A percentile compares a stretch with the other conserved stretches of the same genome.
Conservation (phyloP, 2,797 vertebrate species). For the Amblyraja radiata region DNA sequence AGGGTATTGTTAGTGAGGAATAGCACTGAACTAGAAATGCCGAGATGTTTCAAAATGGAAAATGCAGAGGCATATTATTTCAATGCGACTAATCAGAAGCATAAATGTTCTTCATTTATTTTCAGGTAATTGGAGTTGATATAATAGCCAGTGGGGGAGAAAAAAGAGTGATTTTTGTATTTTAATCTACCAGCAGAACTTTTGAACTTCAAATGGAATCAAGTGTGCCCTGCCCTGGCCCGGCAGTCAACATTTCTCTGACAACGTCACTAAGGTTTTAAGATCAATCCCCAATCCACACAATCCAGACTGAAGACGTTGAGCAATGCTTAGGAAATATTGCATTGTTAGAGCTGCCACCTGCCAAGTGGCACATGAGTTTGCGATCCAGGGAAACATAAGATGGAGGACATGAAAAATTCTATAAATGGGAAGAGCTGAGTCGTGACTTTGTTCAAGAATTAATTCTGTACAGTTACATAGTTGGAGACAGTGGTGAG, state of each 20-base stretch:
- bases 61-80: neutral
- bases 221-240: neutral
- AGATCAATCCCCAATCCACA: too few species aligned
- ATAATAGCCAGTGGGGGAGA: neutral
- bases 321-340: neutral
- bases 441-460: too few species aligned
- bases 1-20: neutral
- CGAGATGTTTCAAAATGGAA: neutral
- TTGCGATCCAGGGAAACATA: neutral
- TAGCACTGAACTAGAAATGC: neutral
- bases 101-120: neutral
- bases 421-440: too few species aligned
- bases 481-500: neutral
- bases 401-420: neutral
- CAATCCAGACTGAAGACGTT: neutral
- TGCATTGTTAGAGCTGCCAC: neutral
- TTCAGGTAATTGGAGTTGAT: conserved; percentile 8
- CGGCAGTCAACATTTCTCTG: neutral
- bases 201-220: neutral
- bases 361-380: neutral
- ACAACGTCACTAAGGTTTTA: neutral
- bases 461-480: too few species aligned
- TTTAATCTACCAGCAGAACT: neutral
- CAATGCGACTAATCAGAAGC: too few species aligned
- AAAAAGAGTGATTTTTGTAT: too few species aligned